A percentile compares a stretch with the other conserved stretches of the same genome.
These are phyloP conservation scores for Mustelus asterias DNA, from an alignment of 2,113 vertebrate species.

Conservation along the genomic window DNA sequence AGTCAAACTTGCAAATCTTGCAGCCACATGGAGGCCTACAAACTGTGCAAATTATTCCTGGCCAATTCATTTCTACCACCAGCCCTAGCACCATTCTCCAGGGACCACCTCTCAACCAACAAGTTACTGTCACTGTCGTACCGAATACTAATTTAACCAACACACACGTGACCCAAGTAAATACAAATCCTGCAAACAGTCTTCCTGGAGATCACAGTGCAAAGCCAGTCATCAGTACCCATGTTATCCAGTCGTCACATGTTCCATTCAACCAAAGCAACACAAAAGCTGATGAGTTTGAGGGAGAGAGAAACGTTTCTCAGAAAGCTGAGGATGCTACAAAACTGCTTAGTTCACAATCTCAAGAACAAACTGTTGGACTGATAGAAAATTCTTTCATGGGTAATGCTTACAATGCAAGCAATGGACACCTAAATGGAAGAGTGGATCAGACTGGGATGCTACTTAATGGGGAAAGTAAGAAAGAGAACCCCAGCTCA, in stretches of 20 bases:
- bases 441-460: slow-evolving; percentile 20
- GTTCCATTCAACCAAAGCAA: slow-evolving; percentile 25
- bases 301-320: background rate
- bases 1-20: slow-evolving; percentile 26
- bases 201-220: background rate
- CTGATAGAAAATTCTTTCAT: slow-evolving; percentile 8
- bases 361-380: slow-evolving; percentile 26
- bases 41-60: slow-evolving; percentile 32
- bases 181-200: slow-evolving; percentile 13
- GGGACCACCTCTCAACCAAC: slow-evolving; percentile 28
- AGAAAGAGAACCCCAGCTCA: slow-evolving; percentile 29
- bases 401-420: slow-evolving; percentile 29
- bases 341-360: background rate
- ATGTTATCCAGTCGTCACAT: background rate
- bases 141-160: slow-evolving; percentile 26
- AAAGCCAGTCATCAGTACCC: slow-evolving; percentile 6
- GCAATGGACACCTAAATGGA: slow-evolving; percentile 36
- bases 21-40: slow-evolving; percentile 29
- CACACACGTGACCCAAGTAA: slow-evolving; percentile 7
- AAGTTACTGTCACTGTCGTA: slow-evolving; percentile 27
- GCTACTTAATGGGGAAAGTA: slow-evolving; percentile 33
- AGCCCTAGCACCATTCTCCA: slow-evolving; percentile 33
- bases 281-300: background rate
- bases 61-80: slow-evolving; percentile 32
- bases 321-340: slow-evolving; percentile 27